Base-by-base conservation (phyloP, 2,797 vertebrate species). In the Rhinoraja longicauda region DNA sequence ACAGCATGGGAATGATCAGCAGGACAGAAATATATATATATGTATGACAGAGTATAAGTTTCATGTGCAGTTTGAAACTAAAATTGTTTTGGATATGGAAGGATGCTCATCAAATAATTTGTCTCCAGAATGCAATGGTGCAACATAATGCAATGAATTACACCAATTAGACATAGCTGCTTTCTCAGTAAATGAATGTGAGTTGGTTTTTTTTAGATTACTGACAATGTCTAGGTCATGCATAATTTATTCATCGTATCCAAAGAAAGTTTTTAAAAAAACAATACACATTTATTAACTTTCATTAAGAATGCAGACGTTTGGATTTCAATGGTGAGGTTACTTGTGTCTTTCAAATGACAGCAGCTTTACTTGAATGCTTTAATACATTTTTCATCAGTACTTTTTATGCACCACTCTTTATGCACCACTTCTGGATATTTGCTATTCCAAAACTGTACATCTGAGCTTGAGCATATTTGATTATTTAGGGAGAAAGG, bases 311-410 rank as follows among this genome's bases (percentile, higher is more conserved):
- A 12, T 13, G 9, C 90, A 53, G 70, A 73, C 26, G 64, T 90
- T 39, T 90, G 32, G 90, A 70, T 72, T 90, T 45, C 64, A 90
- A 90, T 39, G 36, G 5, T 92, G 26, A 92, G 70, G 39, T 92
- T 57, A 53, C 39, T 75, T 92, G 59, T 88, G 15, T 39, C 24
- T 73, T 26, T 75, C 39, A 53, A 45, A 92, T 92, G 70, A 53
- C 12, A 92, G 64, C 39, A 73, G 26, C 36, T 6, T n/a, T 92
- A 73, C 10, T 15, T 92, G 19, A 92, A 53, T 92, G 70, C 70
- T 92, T 73, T 45, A 17, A 72, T 72, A 32, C 90, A 91, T 72
- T 72, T 92, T 92, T 73, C 26, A 53, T 53, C 24, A 53, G 70
- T 75, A 53, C 26, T 73, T 75, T 70, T n/a, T 90, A 24, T 90